Conservation (phyloP, 2,797 vertebrate species). For the Peromyscus nudipes region DNA sequence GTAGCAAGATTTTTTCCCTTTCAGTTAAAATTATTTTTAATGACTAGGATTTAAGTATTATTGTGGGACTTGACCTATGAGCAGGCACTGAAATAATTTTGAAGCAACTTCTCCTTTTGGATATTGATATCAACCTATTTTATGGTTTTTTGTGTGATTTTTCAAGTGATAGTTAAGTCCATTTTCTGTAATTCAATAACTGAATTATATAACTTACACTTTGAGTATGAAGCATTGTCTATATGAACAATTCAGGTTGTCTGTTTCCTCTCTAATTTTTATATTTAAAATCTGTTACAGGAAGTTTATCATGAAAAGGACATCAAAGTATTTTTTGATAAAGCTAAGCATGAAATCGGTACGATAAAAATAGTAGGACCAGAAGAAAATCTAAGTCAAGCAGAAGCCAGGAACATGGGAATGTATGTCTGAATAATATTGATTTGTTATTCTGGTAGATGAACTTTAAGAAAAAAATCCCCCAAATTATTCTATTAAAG, state of each 20-base stretch:
- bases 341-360: conserved; percentile 92
- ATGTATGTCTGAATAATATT: conserved; percentile 90
- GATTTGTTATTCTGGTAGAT: conserved; percentile 31
- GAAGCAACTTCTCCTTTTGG: conserved; percentile 21
- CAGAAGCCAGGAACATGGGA: conserved; percentile 98
- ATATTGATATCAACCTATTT: neutral
- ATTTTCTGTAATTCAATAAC: conserved; percentile 28
- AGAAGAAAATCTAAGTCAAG: conserved; percentile 97
- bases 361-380: conserved; percentile 97
- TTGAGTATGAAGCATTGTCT: neutral
- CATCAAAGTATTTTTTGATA: conserved; percentile 96
- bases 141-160: neutral
- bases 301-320: conserved; percentile 99
- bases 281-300: conserved; percentile 89
- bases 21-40: conserved; percentile 31
- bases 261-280: conserved; percentile 62
- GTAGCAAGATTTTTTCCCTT: neutral
- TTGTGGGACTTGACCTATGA: neutral
- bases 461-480: neutral
- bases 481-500: neutral
- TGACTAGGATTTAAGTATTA: neutral
- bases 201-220: neutral
- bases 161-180: neutral
- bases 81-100: neutral
- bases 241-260: neutral